phyloP scores from a whole-genome alignment of 2,797 vertebrate species.

The Rhodeus uyekii region DNA sequence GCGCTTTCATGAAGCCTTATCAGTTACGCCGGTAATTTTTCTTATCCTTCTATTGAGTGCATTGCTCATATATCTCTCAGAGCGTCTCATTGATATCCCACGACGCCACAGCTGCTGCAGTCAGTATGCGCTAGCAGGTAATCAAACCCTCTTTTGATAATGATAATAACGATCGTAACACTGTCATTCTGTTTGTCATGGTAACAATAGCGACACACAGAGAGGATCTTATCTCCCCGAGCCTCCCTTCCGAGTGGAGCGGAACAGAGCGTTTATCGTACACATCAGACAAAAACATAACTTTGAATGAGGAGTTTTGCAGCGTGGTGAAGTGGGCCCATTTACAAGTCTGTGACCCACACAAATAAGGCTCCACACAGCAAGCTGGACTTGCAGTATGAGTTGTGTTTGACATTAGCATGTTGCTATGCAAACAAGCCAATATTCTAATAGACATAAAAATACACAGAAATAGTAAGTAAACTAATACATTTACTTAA shows the following conservation, averaged over 20 bases:
- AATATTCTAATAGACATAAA: not conserved
- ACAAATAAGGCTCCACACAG: not conserved
- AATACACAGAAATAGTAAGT: not conserved
- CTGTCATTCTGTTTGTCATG: slow-evolving; percentile 44
- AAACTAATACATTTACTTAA: not conserved
- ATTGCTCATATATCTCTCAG: slow-evolving; percentile 24
- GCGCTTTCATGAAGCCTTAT: slow-evolving; percentile 25
- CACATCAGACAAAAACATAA: slow-evolving; percentile 27
- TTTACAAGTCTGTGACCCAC: not conserved
- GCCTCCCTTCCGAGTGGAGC: slow-evolving; percentile 20
- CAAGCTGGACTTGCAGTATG: not conserved
- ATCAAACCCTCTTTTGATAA: slow-evolving; percentile 50
- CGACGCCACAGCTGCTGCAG: slow-evolving; percentile 30
- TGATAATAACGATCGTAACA: slow-evolving; percentile 30
- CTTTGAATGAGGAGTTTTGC: slow-evolving; percentile 18
- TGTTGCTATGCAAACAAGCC: not conserved
- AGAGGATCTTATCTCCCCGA: slow-evolving; percentile 34
- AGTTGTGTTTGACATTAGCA: not conserved
- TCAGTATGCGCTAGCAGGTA: slow-evolving; percentile 46
- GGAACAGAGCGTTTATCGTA: slow-evolving; percentile 13
- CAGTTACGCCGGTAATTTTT: slow-evolving; percentile 9
- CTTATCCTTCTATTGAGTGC: slow-evolving; percentile 32
- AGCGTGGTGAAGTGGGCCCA: not conserved
- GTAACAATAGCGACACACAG: slow-evolving; percentile 35
- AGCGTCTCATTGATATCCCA: slow-evolving; percentile 37